Base-by-base conservation (phyloP, 2,113 vertebrate genomes). In the Platichthys flesus region DNA sequence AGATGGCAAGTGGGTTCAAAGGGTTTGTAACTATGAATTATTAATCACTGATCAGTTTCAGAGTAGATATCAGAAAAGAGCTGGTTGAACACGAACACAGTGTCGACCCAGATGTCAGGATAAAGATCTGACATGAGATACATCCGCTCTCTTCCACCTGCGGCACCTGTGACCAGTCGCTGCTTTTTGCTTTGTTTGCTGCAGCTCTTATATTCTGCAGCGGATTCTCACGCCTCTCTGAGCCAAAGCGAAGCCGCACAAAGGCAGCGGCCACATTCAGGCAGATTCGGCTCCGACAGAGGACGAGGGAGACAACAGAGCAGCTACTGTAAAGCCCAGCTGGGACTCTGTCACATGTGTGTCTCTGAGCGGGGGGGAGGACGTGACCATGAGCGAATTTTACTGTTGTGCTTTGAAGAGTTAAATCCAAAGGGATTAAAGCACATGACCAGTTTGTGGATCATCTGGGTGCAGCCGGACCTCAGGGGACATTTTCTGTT, bases 251-350 rank as follows among this genome's bases (percentile, higher is more conserved):
- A 68, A 64, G 20, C 37, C 2, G 21, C 21, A 82, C 78, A 85
- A 90, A 83, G 67, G 67, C 57, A 5, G 68, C 40, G n/a, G 69
- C 59, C 49, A 13, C 79, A 75, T 82, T 81, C 47, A 76, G 71
- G 77, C 67, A n/a, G 83, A 90, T 81, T 47, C 55, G 40, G 64
- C 67, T 70, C 65, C 9, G 67, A 77, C 54, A 76, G 72, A n/a
- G 20, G 51, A 79, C 16, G 66, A 71, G 67, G 0, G 73, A 84
- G 76, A 84, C 81, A 84, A 84, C 74, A 82, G 70, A 56, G 58
- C 67, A 8, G 80, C 71, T 40, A 68, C 82, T 72, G 66, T 76
- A 83, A 79, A 78, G 67, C 76, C 82, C 87, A 84, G 75, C 78
- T 82, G 82, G 85, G 85, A 90, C 75, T 52, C 49, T 14, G 28